phyloP scores from a whole-genome alignment of 2,888 invertebrate species.

The Anoncus sp. region DNA sequence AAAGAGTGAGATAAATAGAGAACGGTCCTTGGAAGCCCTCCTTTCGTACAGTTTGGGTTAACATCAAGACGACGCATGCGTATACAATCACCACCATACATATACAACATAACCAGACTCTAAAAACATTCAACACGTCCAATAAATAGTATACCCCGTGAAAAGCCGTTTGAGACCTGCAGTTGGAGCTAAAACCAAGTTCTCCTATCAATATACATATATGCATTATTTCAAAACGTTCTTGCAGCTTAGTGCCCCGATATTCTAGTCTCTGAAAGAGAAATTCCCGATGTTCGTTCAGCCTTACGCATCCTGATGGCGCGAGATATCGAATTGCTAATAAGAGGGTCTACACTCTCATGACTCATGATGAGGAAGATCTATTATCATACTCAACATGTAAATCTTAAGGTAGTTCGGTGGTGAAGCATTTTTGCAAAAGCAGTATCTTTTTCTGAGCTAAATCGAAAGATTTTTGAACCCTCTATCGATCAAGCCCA shows the following conservation, averaged over 20 bases:
- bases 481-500: too few relatives aligned
- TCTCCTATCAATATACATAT: too few relatives aligned
- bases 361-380: too few relatives aligned
- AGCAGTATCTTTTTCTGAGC: too few relatives aligned
- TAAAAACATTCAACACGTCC: conserved; percentile 34
- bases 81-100: conserved; percentile 24
- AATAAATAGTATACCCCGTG: conserved; percentile 49
- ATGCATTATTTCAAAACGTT: too few relatives aligned
- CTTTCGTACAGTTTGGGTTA: conserved; percentile 51
- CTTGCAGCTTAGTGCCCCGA: background rate
- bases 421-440: too few relatives aligned
- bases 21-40: conserved; percentile 36
- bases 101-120: conserved; percentile 8
- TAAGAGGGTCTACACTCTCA: background rate
- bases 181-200: conserved; percentile 24
- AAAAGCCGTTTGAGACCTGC: conserved; percentile 44
- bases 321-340: background rate
- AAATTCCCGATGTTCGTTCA: background rate
- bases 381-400: too few relatives aligned
- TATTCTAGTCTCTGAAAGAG: background rate
- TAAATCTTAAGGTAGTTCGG: too few relatives aligned
- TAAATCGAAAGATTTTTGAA: too few relatives aligned
- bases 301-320: background rate
- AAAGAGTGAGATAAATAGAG: conserved; percentile 23
- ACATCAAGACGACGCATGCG: conserved; percentile 47